Evolutionary conservation across 2,888 invertebrate species (phyloP).

Genomic region (Xanthia icteritia): DNA sequence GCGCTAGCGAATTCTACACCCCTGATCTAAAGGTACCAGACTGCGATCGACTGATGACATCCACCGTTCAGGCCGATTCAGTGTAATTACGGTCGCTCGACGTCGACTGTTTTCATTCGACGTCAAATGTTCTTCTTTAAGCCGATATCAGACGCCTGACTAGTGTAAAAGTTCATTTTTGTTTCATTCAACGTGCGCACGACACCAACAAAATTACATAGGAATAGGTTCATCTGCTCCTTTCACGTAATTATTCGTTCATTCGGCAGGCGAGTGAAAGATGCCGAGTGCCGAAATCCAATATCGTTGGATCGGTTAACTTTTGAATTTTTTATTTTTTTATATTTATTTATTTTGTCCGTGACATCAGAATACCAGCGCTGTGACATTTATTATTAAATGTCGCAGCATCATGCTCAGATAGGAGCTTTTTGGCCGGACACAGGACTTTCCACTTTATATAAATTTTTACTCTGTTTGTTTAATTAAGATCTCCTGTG

Average conservation of each 20-base stretch:
- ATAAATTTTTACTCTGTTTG: too few relatives aligned
- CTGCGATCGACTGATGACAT: not conserved
- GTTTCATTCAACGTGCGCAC: not conserved
- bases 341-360: too few relatives aligned
- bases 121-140: not conserved
- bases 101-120: too few relatives aligned
- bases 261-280: too few relatives aligned
- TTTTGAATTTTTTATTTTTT: not conserved
- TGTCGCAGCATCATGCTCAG: too few relatives aligned
- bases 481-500: too few relatives aligned
- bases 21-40: not conserved
- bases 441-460: too few relatives aligned
- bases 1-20: not conserved
- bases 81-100: not conserved
- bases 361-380: too few relatives aligned
- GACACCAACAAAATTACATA: not conserved
- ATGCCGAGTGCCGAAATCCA: too few relatives aligned
- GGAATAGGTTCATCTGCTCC: not conserved
- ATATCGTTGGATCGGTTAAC: not conserved
- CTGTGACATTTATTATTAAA: too few relatives aligned
- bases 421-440: too few relatives aligned
- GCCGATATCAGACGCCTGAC: not conserved
- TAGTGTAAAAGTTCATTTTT: not conserved
- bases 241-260: too few relatives aligned
- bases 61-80: not conserved